phyloP scores from a whole-genome alignment of 1,140 invertebrate species.

The Periplaneta americana region DNA sequence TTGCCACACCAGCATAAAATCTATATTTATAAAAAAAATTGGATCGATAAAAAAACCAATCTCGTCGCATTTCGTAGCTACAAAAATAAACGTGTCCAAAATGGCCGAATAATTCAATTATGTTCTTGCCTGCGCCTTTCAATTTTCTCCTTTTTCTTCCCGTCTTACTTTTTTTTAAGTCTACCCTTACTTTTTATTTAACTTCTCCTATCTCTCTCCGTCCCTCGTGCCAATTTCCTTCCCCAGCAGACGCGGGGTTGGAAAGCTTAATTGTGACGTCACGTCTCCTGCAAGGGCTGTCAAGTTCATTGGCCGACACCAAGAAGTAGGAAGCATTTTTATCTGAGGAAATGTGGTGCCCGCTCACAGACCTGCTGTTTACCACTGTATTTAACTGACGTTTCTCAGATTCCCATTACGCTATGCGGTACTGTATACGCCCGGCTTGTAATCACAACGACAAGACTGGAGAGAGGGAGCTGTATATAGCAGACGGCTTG shows the following conservation, averaged over 20 bases:
- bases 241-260: not conserved
- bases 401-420: too few species aligned
- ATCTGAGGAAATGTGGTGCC: too few species aligned
- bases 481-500: too few species aligned
- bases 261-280: not conserved
- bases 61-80: not conserved
- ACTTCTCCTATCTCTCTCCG: not conserved
- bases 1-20: not conserved
- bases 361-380: too few species aligned
- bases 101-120: not conserved
- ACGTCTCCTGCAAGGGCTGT: not conserved
- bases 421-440: too few species aligned
- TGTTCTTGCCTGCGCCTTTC: not conserved
- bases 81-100: not conserved
- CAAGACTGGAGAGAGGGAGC: too few species aligned
- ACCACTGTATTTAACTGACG: too few species aligned
- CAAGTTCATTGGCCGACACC: not conserved
- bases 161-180: not conserved
- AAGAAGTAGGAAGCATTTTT: not conserved
- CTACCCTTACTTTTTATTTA: not conserved
- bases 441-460: too few species aligned
- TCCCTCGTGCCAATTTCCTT: not conserved
- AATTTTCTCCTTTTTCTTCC: not conserved
- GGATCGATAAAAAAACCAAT: not conserved
- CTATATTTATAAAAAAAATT: not conserved